Evolutionary conservation across 2,888 invertebrate genomes (phyloP), one percentile per base, ranked within the genome.

Genomic region (Eumerus sabulonum): DNA sequence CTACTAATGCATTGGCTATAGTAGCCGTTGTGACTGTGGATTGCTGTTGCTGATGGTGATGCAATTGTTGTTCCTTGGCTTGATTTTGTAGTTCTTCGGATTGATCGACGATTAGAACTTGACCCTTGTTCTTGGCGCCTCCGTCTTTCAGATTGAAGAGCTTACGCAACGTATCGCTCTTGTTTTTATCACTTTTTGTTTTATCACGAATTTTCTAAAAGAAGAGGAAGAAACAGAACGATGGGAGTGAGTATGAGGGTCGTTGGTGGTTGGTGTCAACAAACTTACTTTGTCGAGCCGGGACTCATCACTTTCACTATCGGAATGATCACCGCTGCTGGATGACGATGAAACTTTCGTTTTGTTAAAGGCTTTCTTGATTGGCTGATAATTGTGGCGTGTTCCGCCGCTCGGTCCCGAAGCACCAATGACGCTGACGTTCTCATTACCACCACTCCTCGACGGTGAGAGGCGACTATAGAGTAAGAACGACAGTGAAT

Each of bases 61-160:
- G 84, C 84, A 87, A 45, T 85, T 85, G 56, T 84, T 86, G 82
- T 82, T 87, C 88, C 73, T 90, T 84, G 59, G 85, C 84, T 64
- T 83, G 83, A 16, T 82, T 82, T 45, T 86, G 85, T 54, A 89
- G 85, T 84, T 91, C 91, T 81, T 91, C 90, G 45, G 91, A 90
- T 82, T 90, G 90, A 83, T 93, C 94, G 73, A 94, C 92, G 63
- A 94, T 92, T 60, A 94, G 92, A 59, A 94, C 94, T 82, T 94
- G 94, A 1, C 92, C 93, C 86, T 94, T 93, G 64, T 92, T 92
- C 83, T 92, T 93, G 1, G 93, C 93, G 1, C 93, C 93, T 13
- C 93, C 93, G 60, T 93, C 94, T 77, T 94, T 93, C 81, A 93
- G 93, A 45, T 92, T 93, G 85, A 93, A 93, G 59, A 94, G 88